A percentile compares a stretch with the other conserved stretches of the same genome.
Evolutionary conservation across 2,888 invertebrate species (phyloP).

Genomic region (Ophion ellenae): DNA sequence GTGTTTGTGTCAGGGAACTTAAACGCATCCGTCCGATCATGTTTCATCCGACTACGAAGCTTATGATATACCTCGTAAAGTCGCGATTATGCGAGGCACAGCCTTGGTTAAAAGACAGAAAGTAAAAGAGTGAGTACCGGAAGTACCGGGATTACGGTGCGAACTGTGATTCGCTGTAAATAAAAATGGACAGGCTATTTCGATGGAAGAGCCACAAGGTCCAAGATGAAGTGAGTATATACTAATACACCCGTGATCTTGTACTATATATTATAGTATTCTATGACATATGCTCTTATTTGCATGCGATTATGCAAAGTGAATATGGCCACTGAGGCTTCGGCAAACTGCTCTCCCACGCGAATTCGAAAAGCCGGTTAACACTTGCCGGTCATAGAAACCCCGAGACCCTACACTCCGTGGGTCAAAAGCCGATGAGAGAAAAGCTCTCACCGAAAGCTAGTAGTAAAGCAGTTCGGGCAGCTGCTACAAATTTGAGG

Average conservation of each 20-base stretch:
- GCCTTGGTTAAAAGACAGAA: conserved; percentile 53
- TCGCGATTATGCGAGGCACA: conserved; percentile 46
- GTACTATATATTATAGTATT: conserved; percentile 46
- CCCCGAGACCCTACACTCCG: conserved; percentile 23
- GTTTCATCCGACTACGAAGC: conserved; percentile 2
- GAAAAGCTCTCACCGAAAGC: conserved; percentile 44
- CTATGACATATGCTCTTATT: conserved; percentile 62
- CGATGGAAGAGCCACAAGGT: conserved; percentile 82
- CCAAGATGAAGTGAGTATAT: conserved; percentile 79
- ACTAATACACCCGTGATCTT: conserved; percentile 14
- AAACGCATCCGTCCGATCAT: conserved; percentile 35
- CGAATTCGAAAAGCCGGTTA: conserved; percentile 61
- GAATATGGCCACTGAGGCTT: conserved; percentile 51
- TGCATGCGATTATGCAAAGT: conserved; percentile 73
- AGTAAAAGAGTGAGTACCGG: conserved; percentile 57
- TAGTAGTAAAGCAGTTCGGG: conserved; percentile 19
- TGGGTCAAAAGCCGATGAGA: conserved; percentile 24
- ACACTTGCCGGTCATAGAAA: conserved; percentile 39
- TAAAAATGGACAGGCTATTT: conserved; percentile 80
- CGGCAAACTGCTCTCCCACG: conserved; percentile 45
- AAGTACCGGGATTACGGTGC: conserved; percentile 40
- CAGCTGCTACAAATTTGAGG: conserved; percentile 38
- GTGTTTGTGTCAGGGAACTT: conserved; percentile 4
- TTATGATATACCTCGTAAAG: conserved; percentile 20
- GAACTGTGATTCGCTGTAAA: conserved; percentile 24